A percentile compares a stretch with the other conserved stretches of the same genome.
These are phyloP conservation scores for Phoenicopterus ruber DNA, from an alignment of 2,113 vertebrate genomes.

Conservation along the genomic window DNA sequence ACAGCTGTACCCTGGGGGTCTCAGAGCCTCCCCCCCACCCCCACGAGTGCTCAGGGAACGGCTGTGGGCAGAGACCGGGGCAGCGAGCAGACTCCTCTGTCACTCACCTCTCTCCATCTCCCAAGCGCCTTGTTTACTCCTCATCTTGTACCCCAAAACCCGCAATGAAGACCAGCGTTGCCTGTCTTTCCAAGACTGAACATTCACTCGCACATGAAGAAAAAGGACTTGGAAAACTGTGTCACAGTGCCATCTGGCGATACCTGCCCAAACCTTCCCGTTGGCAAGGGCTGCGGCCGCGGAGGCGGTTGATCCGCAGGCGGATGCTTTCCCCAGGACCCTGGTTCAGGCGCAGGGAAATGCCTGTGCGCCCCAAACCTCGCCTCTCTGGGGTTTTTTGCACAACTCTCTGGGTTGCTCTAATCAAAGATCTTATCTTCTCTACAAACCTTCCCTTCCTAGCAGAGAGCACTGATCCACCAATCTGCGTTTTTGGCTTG, in stretches of 20 bases:
- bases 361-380: neutral
- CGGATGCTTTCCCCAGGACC: neutral
- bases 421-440: neutral
- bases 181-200: slow-evolving; percentile 29
- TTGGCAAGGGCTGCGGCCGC: neutral
- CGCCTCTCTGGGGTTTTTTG: neutral
- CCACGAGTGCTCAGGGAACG: neutral
- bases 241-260: slow-evolving; percentile 68
- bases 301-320: neutral
- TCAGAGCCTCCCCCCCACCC: neutral
- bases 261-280: neutral
- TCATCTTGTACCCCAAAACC: neutral
- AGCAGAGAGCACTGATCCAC: neutral
- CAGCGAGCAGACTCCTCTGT: neutral
- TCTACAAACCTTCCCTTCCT: neutral
- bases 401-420: neutral
- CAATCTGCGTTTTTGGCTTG: neutral
- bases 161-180: neutral
- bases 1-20: fast-evolving
- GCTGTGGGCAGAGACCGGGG: fast-evolving
- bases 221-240: slow-evolving; percentile 15
- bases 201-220: neutral
- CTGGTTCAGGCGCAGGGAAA: neutral
- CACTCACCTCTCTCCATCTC: neutral
- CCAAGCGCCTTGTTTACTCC: neutral